These are phyloP conservation scores for Oophaga pumilio DNA, from an alignment of 2,113 vertebrate species.

Conservation along the genomic window DNA sequence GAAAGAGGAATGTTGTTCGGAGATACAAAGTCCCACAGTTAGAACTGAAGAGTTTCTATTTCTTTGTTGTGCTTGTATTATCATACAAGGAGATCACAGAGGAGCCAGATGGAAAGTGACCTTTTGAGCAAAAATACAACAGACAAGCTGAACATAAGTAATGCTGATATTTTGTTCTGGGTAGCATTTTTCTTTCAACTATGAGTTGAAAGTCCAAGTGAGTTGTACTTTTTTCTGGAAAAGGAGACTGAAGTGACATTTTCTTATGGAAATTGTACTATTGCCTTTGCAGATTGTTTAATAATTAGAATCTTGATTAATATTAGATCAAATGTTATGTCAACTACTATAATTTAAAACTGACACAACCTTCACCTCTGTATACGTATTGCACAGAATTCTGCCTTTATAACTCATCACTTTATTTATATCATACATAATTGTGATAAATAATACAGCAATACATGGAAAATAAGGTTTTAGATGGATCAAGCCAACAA, in stretches of 20 bases:
- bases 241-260: neutral
- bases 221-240: neutral
- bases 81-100: slow-evolving; percentile 32
- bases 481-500: too few species aligned
- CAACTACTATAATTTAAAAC: neutral
- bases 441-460: neutral
- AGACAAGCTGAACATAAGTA: neutral
- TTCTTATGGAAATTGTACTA: neutral
- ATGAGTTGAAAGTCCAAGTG: neutral
- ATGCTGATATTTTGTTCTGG: neutral
- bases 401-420: neutral
- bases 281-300: neutral
- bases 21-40: neutral
- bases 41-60: slow-evolving; percentile 12
- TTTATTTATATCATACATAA: neutral
- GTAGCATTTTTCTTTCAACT: neutral
- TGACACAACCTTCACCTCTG: slow-evolving; percentile 20
- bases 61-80: slow-evolving; percentile 36
- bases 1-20: slow-evolving; percentile 17
- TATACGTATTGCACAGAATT: neutral
- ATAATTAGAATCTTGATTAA: slow-evolving; percentile 31
- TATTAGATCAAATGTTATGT: neutral
- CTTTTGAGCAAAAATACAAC: slow-evolving; percentile 28
- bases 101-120: slow-evolving; percentile 25
- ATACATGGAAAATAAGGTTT: too few species aligned